Conservation (phyloP, 2,797 vertebrate species). For the Urophycis tenuis region DNA sequence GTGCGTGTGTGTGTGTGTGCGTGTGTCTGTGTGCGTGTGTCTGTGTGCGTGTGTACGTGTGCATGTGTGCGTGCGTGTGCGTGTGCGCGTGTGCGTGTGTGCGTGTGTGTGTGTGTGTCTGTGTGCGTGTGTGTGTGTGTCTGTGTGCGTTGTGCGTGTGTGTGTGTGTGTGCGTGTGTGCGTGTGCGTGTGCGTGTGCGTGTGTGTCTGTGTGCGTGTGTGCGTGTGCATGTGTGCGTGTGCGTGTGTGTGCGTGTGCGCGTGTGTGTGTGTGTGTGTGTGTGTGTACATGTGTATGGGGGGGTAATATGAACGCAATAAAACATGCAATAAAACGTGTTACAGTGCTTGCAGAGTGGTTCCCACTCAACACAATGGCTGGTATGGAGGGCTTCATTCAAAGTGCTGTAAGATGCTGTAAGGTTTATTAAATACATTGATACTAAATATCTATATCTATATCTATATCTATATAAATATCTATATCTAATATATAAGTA, state of each 20-base stretch:
- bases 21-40: background rate
- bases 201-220: background rate
- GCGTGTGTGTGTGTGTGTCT: background rate
- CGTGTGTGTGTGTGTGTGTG: conserved; percentile 1
- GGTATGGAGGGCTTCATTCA: background rate
- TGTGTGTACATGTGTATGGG: background rate
- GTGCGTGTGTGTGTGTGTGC: background rate
- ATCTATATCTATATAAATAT: background rate
- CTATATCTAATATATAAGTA: too few relatives aligned
- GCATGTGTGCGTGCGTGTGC: background rate
- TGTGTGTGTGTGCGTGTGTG: conserved; percentile 8
- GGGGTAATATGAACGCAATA: background rate
- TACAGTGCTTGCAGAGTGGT: background rate
- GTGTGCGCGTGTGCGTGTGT: conserved; percentile 7
- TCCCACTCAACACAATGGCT: background rate
- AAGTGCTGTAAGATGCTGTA: background rate
- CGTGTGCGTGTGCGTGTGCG: conserved; percentile 2
- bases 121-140: conserved; percentile 5
- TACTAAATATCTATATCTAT: background rate
- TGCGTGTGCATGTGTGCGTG: background rate
- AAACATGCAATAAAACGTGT: conserved; percentile 6
- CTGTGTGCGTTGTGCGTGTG: conserved; percentile 3
- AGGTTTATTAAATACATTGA: background rate
- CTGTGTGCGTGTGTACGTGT: conserved; percentile 2
- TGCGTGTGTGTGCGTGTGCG: background rate